Base-by-base conservation (phyloP, 2,113 vertebrate species). In the Penelope pileata region DNA sequence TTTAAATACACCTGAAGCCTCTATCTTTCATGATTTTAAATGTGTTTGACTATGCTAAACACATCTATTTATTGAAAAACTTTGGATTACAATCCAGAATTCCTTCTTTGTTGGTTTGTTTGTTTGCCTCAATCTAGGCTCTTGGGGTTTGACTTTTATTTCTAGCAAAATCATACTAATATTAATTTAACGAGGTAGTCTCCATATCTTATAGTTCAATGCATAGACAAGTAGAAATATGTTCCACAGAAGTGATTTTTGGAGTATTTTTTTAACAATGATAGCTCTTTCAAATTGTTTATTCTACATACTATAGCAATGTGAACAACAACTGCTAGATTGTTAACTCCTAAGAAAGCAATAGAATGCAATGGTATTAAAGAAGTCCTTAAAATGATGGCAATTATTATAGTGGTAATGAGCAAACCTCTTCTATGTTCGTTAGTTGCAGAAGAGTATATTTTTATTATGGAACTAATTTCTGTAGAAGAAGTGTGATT, bases 401-500 rank as follows among this genome's bases (percentile, higher is more conserved):
- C 40, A 67, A 16, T 94, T 68, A 90, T 75, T 24, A 42, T 32
- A 78, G 54, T 66, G 86, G 70, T 95, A 79, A 94, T 50, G 76
- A 83, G 82, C 36, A 84, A 92, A 84, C 42, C 56, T 81, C 56
- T 96, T 92, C 85, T 63, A 6, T 62, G 53, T 86, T 94, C 68
- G 69, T 93, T 96, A 87, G 58, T 58, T 78, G 47, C 51, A 76
- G n/a, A 69, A 63, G 43, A 83, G 78, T 80, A 9, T 91, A 24
- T 86, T 88, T 91, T 90, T 94, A 42, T 81, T 82, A 30, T 0
- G 3, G 69, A 59, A 27, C 23, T 78, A 66, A n/a, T 34, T 78
- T 90, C 32, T 58, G 53, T 77, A 64, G 82, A 30, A 80, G 40
- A 40, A 76, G 8, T 16, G 16, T 56, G 69, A 63, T 91, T 86